Conservation (phyloP, 2,888 invertebrate genomes). For the Melanargia galathea region DNA sequence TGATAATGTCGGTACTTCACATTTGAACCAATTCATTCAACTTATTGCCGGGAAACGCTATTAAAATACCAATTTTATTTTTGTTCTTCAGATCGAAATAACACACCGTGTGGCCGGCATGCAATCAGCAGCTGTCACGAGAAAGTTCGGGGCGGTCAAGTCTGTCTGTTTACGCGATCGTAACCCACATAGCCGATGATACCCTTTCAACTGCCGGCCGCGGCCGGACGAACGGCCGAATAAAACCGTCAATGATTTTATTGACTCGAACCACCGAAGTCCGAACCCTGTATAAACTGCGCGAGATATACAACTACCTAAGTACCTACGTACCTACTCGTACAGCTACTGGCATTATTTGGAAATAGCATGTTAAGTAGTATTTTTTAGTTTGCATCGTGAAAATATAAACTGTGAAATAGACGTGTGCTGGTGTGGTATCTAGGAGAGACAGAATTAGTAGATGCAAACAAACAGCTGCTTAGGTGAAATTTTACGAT, state of each 20-base stretch:
- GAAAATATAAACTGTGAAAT: no score
- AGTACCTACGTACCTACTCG: neutral
- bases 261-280: constrained; percentile 33
- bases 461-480: no score
- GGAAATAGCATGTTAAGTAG: no score
- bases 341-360: no score
- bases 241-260: constrained; percentile 34
- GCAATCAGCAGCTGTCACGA: constrained; percentile 54
- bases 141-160: constrained; percentile 53
- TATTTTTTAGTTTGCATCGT: no score
- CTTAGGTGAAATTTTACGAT: no score
- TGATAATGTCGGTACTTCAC: no score
- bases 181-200: constrained; percentile 59
- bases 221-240: constrained; percentile 5
- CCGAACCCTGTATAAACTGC: no score
- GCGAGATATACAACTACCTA: neutral
- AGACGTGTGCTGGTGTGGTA: no score
- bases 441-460: no score
- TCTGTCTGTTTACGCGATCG: constrained; percentile 63
- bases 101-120: constrained; percentile 39
- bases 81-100: constrained; percentile 8
- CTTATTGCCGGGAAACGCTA: constrained; percentile 3
- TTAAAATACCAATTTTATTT: neutral
- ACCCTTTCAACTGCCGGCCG: constrained; percentile 41
- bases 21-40: constrained; percentile 14